Evolutionary conservation across 2,113 vertebrate genomes (phyloP).

Genomic region (Dascyllus trimaculatus): DNA sequence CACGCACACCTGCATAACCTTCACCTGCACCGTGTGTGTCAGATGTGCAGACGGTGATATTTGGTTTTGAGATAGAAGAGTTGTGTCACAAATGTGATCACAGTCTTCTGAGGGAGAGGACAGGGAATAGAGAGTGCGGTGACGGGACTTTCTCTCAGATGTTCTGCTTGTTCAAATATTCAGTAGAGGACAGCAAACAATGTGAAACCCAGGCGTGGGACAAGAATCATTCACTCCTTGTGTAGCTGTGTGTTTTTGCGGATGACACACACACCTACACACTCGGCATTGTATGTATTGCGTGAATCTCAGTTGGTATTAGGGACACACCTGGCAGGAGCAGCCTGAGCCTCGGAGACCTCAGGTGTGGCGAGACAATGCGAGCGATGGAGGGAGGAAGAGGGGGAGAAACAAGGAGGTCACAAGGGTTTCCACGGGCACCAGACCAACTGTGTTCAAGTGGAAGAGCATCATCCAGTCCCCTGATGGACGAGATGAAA

Average conservation of each 20-base stretch:
- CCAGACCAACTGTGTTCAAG: slow-evolving; percentile 63
- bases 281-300: neutral
- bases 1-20: slow-evolving; percentile 57
- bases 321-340: slow-evolving; percentile 55
- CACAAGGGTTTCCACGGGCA: slow-evolving; percentile 40
- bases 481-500: slow-evolving; percentile 50
- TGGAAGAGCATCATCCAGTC: slow-evolving; percentile 55
- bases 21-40: slow-evolving; percentile 37
- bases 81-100: slow-evolving; percentile 62
- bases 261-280: neutral
- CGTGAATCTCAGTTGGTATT: slow-evolving; percentile 25
- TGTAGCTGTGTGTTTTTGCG: neutral
- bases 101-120: slow-evolving; percentile 48
- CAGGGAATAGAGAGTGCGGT: slow-evolving; percentile 42
- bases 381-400: slow-evolving; percentile 8
- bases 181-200: slow-evolving; percentile 61
- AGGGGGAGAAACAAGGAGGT: slow-evolving; percentile 40
- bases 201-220: slow-evolving; percentile 11
- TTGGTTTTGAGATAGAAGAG: slow-evolving; percentile 65
- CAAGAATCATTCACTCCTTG: slow-evolving; percentile 2
- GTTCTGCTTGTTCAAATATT: slow-evolving; percentile 77
- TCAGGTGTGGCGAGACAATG: slow-evolving; percentile 64
- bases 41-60: slow-evolving; percentile 61
- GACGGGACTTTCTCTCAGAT: slow-evolving; percentile 52
- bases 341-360: slow-evolving; percentile 36